A percentile compares a stretch with the other conserved stretches of the same genome.
These are phyloP conservation scores for Centropyge bicolor DNA, from an alignment of 2,797 vertebrate species.

Conservation along the genomic window DNA sequence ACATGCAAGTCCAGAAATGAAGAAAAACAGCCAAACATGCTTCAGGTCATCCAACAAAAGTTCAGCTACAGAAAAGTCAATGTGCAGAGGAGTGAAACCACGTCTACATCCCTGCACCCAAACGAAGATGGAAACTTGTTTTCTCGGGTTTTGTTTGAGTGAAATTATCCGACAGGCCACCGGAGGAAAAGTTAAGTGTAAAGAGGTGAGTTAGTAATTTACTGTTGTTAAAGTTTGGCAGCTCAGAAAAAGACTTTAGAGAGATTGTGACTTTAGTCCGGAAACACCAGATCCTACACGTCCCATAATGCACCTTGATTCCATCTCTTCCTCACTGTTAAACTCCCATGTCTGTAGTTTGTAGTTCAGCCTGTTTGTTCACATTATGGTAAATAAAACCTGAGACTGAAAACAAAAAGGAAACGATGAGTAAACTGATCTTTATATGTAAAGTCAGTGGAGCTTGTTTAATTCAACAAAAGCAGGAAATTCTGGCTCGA, in stretches of 20 bases:
- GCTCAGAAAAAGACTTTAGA: not conserved
- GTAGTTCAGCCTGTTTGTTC: not conserved
- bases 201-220: not conserved
- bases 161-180: not conserved
- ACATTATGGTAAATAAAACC: no score
- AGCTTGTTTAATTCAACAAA: not conserved
- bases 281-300: not conserved
- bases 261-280: not conserved
- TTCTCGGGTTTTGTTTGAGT: not conserved
- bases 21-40: not conserved
- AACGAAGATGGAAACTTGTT: not conserved
- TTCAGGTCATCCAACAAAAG: conserved; percentile 14
- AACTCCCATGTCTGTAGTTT: not conserved
- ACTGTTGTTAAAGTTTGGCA: not conserved
- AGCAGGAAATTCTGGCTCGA: not conserved
- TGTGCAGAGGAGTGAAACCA: no score
- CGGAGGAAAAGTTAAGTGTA: not conserved
- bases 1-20: not conserved
- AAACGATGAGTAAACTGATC: not conserved
- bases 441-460: not conserved
- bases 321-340: not conserved
- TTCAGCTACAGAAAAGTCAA: not conserved
- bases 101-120: not conserved
- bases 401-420: no score
- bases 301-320: not conserved